Evolutionary conservation across 2,888 invertebrate species (phyloP), one percentile per base, ranked within the genome.

Genomic region (Eupsilia transversa): DNA sequence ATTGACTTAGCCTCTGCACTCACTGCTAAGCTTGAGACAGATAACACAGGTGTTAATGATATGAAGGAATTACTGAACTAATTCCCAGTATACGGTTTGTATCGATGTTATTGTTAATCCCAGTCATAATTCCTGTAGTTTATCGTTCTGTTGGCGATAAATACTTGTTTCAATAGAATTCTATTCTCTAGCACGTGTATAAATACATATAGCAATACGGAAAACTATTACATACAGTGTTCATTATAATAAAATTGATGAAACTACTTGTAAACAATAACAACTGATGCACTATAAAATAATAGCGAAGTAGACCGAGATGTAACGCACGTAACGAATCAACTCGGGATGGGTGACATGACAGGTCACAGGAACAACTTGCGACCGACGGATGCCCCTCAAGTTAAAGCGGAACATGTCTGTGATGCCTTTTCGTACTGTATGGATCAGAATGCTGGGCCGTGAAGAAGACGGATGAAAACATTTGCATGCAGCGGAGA

Each of bases 101-200:
- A 54, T 64, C 74, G 41, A 41, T 57, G 43, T 72, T 30, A 35
- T 27, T 64, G 63, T 52, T 85, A 82, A 85, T 76, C 82, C 65
- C 57, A 10, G 68, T 33, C 43, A 38, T 73, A 43, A 70, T 74
- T 69, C 46, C 41, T 56, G 49, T 68, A 57, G 57, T 68, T 82
- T 71, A 82, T 85, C 57, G 27, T 33, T 64, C 17, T 27, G 52
- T 72, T 82, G 64, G 38, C 79, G 79, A 78, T 83, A 78, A 72
- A 77, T 52, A 52, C 52, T 60, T 52, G n/a, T 68, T 84, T 69
- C 66, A 49, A 74, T 82, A 41, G 35, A 27, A 66, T 76, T 76
- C 66, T 54, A 30, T 35, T 33, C n/a, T 46, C 30, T 33, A 49
- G 49, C 56, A 30, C 27, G 54, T 59, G 52, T 61, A 65, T n/a